Evolutionary conservation across 2,888 invertebrate species (phyloP).

Genomic region (Brachyopa scutellaris): DNA sequence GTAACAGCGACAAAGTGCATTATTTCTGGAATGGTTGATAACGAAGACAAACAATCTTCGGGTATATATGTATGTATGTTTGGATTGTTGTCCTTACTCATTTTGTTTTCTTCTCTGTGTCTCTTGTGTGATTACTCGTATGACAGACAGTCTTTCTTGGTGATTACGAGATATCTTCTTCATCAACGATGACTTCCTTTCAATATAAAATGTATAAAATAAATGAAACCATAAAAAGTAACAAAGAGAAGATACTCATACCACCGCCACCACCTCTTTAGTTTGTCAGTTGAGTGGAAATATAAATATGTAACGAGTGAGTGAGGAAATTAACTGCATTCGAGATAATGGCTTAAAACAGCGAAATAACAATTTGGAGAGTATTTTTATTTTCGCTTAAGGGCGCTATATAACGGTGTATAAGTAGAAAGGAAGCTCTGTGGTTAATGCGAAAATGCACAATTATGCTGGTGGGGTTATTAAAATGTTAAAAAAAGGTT

Average conservation of each 20-base stretch:
- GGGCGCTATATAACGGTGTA: constrained; percentile 14
- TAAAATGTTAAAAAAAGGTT: constrained; percentile 7
- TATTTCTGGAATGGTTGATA: constrained; percentile 33
- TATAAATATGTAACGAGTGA: constrained; percentile 23
- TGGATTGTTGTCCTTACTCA: constrained; percentile 31
- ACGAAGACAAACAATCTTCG: constrained; percentile 54
- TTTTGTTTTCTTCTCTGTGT: not conserved
- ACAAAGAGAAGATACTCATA: constrained; percentile 8
- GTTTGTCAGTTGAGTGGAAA: too few relatives aligned
- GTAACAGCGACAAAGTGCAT: constrained; percentile 30
- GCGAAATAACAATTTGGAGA: constrained; percentile 28
- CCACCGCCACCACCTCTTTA: too few relatives aligned
- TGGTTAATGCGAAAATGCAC: constrained; percentile 28
- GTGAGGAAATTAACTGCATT: constrained; percentile 57
- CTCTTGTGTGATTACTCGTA: not conserved
- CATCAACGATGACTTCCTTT: constrained; percentile 37
- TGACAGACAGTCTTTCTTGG: constrained; percentile 1
- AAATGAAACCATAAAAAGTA: constrained; percentile 60
- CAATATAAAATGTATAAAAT: constrained; percentile 30
- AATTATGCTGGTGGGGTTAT: constrained; percentile 15
- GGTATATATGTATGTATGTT: too few relatives aligned
- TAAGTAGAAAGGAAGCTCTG: not conserved
- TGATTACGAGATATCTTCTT: constrained; percentile 29
- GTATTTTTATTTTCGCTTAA: constrained; percentile 16
- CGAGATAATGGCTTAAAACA: constrained; percentile 44